Base-by-base conservation (phyloP, 2,797 vertebrate genomes). In the Triplophysa yarkandensis region DNA sequence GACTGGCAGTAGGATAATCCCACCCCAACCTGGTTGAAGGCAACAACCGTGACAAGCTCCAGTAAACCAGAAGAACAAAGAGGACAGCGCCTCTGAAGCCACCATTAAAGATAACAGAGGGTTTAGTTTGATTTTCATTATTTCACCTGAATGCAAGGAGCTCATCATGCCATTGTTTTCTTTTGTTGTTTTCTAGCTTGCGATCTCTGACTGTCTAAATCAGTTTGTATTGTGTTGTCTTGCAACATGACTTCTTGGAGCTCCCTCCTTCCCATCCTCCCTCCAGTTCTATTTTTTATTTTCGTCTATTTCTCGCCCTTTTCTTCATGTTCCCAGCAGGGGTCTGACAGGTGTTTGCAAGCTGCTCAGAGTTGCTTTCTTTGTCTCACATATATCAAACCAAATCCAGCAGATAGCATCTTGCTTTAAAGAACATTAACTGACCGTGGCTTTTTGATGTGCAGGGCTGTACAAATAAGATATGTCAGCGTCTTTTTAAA, bases 41-140 rank as follows among this genome's bases (percentile, higher is more conserved):
- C 78, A 82, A 82, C 68, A 69, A 25, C 23, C 36, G 73, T 46
- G 74, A 77, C 68, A 78, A 81, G 77, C 43, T 71, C 68, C 65
- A 69, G 52, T 77, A 75, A 79, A 68, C 46, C 25, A 55, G 34
- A 77, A 9, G 50, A 28, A 63, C 19, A 16, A 36, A 14, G 48
- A 54, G 55, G 50, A 48, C 27, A 30, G 25, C 48, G 57, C 25
- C n/a, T 32, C 34, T 57, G 34, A 39, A 0, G 71, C 76, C 43
- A 46, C n/a, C 69, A 82, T 60, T 46, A 67, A 54, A 44, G 41
- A 74, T 70, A 39, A 79, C 60, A 74, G 23, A 48, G 28, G 17
- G n/a, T 63, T 58, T 36, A 60, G 41, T 57, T 69, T 62, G 62
- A 71, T 62, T 67, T 39, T 28, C 32, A 76, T 48, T 70, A 79